Evolutionary conservation across 2,888 invertebrate genomes (phyloP), one percentile per base, ranked within the genome.

Genomic region (Ceramica pisi): DNA sequence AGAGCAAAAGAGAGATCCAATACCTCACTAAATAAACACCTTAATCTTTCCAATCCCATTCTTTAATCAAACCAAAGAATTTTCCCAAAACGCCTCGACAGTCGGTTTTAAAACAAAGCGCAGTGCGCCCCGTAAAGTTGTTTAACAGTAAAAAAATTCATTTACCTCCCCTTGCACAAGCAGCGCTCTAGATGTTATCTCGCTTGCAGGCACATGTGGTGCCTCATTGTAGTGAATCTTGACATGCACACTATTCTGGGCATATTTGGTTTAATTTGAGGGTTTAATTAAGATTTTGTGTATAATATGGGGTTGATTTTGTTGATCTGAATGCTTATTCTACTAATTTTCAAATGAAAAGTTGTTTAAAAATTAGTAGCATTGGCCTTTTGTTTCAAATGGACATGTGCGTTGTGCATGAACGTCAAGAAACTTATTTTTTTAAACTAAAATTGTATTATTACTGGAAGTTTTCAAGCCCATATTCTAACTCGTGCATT

Each of bases 81-180:
- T 65, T 41, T 7, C 19, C 26, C 2, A 46, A 67, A 35, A 19
- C 14, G 35, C 35, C 38, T 21, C 21, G 21, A 61, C 14, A 26
- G 38, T 62, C 8, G 23, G 57, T 38, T 31, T 57, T 68, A 62
- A 74, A 75, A 68, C 44, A 62, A 68, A 68, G 8, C 38, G 16
- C 48, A 61, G 21, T 26, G n/a, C 21, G 8, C 19, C 4, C 16
- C 21, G 35, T 61, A 46, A 57, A 48, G n/a, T 31, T 10, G 50
- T 31, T 68, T 10, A 63, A 63, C 41, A 63, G 57, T 60, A 65
- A 76, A 61, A 61, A 50, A 55, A 1, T 5, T n/a, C 19, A 67
- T 71, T 75, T 31, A n/a, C 64, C 19, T 46, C 70, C n/a, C 35
- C 51, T 12, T 26, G 56, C 48, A 48, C 72, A 48, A 7, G 56